phyloP scores from a whole-genome alignment of 2,888 invertebrate species.

The Noctua janthe region DNA sequence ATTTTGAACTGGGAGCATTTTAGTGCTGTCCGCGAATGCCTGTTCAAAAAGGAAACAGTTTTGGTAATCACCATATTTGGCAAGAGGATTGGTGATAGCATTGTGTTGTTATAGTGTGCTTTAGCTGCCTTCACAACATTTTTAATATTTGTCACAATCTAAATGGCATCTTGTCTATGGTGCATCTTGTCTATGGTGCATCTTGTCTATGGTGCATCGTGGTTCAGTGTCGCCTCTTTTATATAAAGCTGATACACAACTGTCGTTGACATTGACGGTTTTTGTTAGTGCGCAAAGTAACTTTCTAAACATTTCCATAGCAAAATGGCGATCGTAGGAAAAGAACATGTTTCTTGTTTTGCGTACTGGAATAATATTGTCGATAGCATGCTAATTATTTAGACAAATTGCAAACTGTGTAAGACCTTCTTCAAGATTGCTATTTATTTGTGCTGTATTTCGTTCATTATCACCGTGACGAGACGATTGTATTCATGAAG shows the following conservation, averaged over 20 bases:
- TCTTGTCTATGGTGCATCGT: background rate
- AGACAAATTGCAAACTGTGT: constrained; percentile 13
- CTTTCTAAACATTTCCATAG: constrained; percentile 60
- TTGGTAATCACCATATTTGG: background rate
- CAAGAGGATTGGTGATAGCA: background rate
- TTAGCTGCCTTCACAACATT: background rate
- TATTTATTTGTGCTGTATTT: constrained; percentile 3
- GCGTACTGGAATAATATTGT: constrained; percentile 24
- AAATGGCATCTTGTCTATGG: too few relatives aligned
- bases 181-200: constrained; percentile 1
- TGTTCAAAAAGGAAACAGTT: background rate
- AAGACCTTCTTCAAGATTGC: constrained; percentile 32
- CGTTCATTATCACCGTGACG: background rate
- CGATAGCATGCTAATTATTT: constrained; percentile 40
- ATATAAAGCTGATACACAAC: constrained; percentile 6
- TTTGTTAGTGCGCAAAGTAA: constrained; percentile 35
- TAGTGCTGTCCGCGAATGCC: background rate
- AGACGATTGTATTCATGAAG: background rate
- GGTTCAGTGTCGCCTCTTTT: constrained; percentile 11
- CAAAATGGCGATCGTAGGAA: constrained; percentile 25
- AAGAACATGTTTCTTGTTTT: constrained; percentile 32
- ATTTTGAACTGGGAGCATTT: background rate
- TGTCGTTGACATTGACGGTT: constrained; percentile 18
- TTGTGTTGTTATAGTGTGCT: too few relatives aligned
- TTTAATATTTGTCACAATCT: too few relatives aligned